Evolutionary conservation across 2,113 vertebrate species (phyloP).

Genomic region (Coregonus clupeaformis): DNA sequence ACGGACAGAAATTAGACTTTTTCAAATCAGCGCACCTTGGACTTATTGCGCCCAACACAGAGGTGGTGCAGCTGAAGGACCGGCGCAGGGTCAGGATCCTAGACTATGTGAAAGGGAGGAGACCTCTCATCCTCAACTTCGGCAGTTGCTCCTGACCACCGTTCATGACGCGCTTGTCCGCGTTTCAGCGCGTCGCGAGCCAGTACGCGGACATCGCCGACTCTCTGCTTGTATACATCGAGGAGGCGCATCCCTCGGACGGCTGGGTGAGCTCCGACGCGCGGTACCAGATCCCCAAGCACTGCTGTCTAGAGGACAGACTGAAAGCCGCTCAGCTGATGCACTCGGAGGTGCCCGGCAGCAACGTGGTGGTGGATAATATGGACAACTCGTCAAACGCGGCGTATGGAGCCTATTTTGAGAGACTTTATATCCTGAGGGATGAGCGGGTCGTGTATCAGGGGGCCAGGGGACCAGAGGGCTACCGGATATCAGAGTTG

Average conservation of each 20-base stretch:
- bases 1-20: constrained; percentile 95
- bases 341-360: constrained; percentile 81
- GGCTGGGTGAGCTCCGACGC: constrained; percentile 98
- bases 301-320: constrained; percentile 93
- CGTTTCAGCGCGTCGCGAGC: constrained; percentile 89
- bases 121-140: constrained; percentile 96
- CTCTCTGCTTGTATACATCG: constrained; percentile 96
- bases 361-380: constrained; percentile 89
- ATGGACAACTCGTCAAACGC: constrained; percentile 97
- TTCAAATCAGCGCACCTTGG: constrained; percentile 93
- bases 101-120: constrained; percentile 84
- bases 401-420: constrained; percentile 98
- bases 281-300: constrained; percentile 90
- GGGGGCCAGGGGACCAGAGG: constrained; percentile 92
- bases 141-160: constrained; percentile 99
- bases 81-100: constrained; percentile 80
- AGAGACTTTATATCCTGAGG: constrained; percentile 93
- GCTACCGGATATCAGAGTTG: constrained; percentile 94
- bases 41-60: constrained; percentile 87
- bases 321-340: constrained; percentile 88
- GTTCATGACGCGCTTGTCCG: constrained; percentile 96
- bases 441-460: constrained; percentile 90
- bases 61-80: constrained; percentile 87
- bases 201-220: constrained; percentile 93
- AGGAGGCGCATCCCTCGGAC: constrained; percentile 97